phyloP scores from a whole-genome alignment of 2,888 invertebrate species.

The Sipunculus nudus region DNA sequence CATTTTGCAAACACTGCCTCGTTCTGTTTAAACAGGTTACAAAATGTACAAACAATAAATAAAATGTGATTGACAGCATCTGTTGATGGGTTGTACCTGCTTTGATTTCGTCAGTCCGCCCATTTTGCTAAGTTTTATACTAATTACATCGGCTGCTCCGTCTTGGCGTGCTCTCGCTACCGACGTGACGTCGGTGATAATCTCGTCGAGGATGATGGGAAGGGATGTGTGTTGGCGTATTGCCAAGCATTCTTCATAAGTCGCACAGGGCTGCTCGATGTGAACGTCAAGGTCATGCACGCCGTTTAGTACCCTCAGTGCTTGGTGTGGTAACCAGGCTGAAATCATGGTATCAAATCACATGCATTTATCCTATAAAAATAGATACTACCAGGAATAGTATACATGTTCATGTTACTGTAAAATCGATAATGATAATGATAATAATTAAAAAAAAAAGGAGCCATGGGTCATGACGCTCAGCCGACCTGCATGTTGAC shows the following conservation, averaged over 20 bases:
- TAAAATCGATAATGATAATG: too few species aligned
- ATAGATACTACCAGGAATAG: too few species aligned
- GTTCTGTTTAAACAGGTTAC: too few species aligned
- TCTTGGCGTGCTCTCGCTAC: conserved; percentile 13
- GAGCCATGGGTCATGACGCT: too few species aligned
- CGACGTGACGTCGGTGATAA: conserved; percentile 12
- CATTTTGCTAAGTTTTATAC: conserved; percentile 30
- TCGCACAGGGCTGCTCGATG: conserved; percentile 31
- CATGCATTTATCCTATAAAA: too few species aligned
- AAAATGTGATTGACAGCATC: too few species aligned
- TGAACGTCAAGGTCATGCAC: conserved; percentile 28
- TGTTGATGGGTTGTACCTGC: conserved; percentile 23
- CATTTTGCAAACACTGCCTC: too few species aligned
- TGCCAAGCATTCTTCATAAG: conserved; percentile 28
- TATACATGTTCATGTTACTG: too few species aligned
- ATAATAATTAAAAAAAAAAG: too few species aligned
- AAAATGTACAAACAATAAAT: too few species aligned
- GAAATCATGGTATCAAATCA: too few species aligned
- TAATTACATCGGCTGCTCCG: conserved; percentile 27
- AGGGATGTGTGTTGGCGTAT: conserved; percentile 23
- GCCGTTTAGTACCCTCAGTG: conserved; percentile 18
- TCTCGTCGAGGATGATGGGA: conserved; percentile 31
- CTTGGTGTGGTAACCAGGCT: conserved; percentile 29
- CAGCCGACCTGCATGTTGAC: too few species aligned
- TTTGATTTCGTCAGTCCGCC: conserved; percentile 29